Base-by-base conservation (phyloP, 2,888 invertebrate species). In the Deroplatys truncata region DNA sequence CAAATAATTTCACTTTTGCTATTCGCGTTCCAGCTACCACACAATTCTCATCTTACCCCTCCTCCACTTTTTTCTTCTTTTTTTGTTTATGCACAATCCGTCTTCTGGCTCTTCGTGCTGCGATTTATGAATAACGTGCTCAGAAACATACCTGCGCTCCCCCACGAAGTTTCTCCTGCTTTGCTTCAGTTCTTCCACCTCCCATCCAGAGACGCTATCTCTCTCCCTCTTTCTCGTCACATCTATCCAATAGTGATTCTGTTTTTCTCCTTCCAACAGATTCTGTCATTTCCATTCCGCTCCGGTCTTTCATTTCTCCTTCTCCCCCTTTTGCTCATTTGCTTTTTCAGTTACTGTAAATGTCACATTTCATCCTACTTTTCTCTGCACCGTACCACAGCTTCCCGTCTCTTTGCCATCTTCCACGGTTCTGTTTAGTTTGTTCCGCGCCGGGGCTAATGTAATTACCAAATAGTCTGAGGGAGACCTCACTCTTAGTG, bases 281-380 rank as follows among this genome's bases (percentile, higher is more conserved):
- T 72, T 72, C 56, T 72, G 56, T 72, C 56, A 72, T 72, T 72
- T 72, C 56, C 56, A 72, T 72, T 72, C 56, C 56, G 20, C 56
- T 72, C 56, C 25, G 56, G 56, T 72, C 56, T 72, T 72, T 72
- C 56, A 72, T 72, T 72, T 72, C 56, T 72, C 56, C 25, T 72
- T 72, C 56, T 72, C 43, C 43, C 85, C 35, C n/a, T 85, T 85
- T 85, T 28, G 56, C 28, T 85, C 85, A 85, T 85, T 56, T 85
- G 28, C 43, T 15, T 56, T 82, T 86, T 86, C 82, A n/a, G 82
- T 72, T 28, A 28, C 82, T 86, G 28, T 28, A 25, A 86, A 82
- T 86, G 86, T 82, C 86, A 86, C 86, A 82, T 86, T 86, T 86
- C 82, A 86, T 86, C n/a, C 43, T 8, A 16, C 28, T n/a, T 31